A percentile compares a stretch with the other conserved stretches of the same genome.
Evolutionary conservation across 1,140 invertebrate species (phyloP).

Genomic region (Caerostris darwini): DNA sequence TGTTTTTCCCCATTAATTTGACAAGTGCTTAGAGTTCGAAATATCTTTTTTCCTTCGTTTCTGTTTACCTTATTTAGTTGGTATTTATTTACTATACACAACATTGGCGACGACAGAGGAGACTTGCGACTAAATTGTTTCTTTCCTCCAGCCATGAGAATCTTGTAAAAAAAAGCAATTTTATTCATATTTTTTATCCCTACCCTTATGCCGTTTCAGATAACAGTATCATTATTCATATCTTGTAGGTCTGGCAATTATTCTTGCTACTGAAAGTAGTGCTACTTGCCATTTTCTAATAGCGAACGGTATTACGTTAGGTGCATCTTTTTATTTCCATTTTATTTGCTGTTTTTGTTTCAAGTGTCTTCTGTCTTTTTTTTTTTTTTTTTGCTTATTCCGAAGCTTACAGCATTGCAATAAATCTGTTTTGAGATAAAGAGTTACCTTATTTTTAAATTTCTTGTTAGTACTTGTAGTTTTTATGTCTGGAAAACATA

Average conservation of each 20-base stretch:
- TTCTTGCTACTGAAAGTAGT: neutral
- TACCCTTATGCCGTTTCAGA: neutral
- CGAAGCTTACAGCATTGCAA: too few species aligned
- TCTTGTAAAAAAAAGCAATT: conserved; percentile 43
- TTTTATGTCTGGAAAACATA: too few species aligned
- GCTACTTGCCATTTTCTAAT: neutral
- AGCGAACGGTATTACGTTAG: too few species aligned
- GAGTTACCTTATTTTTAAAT: too few species aligned
- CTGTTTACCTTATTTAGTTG: neutral
- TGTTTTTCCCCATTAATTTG: neutral
- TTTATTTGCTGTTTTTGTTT: neutral
- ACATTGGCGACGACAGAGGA: neutral
- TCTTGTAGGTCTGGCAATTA: conserved; percentile 24
- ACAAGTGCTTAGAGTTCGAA: neutral
- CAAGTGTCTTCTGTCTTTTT: neutral
- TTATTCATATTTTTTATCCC: neutral
- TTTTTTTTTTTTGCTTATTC: neutral
- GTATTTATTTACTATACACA: conserved; percentile 12
- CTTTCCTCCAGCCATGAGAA: neutral
- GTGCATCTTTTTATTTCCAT: neutral
- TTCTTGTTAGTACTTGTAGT: too few species aligned
- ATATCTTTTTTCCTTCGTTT: neutral
- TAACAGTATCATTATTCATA: conserved; percentile 72
- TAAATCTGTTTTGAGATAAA: too few species aligned
- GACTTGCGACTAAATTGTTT: conserved; percentile 15